Conservation (phyloP, 2,797 vertebrate species). For the Vespertilio murinus region DNA sequence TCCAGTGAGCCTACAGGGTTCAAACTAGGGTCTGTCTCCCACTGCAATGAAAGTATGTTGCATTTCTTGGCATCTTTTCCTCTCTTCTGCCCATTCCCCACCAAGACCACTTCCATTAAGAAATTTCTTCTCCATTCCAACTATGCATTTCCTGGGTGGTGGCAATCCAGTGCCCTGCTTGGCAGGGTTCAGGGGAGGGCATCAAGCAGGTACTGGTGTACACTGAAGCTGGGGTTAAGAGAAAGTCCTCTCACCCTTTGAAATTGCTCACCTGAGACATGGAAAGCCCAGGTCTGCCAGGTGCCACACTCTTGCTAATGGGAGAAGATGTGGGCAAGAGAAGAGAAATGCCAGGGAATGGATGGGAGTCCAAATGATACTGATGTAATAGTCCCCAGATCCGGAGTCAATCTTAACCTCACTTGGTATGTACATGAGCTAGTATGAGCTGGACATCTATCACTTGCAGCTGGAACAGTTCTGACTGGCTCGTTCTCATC, state of each 20-base stretch:
- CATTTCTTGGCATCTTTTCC: neutral
- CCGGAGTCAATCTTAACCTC: neutral
- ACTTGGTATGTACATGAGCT: neutral
- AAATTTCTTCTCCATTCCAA: neutral
- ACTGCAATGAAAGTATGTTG: neutral
- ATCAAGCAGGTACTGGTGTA: neutral
- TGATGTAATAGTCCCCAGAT: neutral
- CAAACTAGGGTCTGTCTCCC: neutral
- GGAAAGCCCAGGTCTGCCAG: neutral
- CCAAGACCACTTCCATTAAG: neutral
- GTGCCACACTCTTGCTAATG: neutral
- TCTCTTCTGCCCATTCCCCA: neutral
- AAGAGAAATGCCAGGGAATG: neutral
- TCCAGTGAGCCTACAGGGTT: neutral
- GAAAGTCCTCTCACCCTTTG: neutral
- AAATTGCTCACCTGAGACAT: neutral
- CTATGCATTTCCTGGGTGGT: neutral
- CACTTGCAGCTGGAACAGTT: neutral
- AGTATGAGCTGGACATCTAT: neutral
- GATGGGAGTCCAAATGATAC: neutral
- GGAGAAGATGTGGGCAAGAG: neutral
- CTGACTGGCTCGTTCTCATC: neutral
- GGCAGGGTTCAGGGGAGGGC: neutral
- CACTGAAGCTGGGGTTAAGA: neutral
- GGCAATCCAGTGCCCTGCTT: neutral